Evolutionary conservation across 2,113 vertebrate genomes (phyloP).

Genomic region (Microtus ochrogaster): DNA sequence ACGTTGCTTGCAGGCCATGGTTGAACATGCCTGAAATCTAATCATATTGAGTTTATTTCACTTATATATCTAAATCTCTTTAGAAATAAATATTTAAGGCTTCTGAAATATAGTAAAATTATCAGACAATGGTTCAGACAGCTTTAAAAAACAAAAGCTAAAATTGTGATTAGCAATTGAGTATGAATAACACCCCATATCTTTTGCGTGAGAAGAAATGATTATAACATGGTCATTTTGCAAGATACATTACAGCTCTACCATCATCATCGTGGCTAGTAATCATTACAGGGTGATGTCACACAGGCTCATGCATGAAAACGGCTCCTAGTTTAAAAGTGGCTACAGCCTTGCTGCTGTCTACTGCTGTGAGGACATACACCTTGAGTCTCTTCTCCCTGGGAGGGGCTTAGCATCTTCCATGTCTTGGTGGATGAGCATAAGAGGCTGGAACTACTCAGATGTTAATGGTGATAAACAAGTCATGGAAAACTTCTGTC

Average conservation of each 20-base stretch:
- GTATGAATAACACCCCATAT: slow-evolving; percentile 2
- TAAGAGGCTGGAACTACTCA: slow-evolving; percentile 22
- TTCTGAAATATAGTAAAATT: slow-evolving; percentile 11
- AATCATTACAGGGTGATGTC: neutral
- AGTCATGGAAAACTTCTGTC: slow-evolving; percentile 49
- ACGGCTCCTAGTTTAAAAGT: neutral
- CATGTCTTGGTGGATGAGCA: neutral
- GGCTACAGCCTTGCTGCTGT: neutral
- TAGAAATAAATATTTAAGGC: neutral
- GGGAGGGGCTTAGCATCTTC: neutral
- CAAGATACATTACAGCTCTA: neutral
- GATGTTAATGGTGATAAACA: slow-evolving; percentile 63
- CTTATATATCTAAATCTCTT: neutral
- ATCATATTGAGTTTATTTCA: neutral
- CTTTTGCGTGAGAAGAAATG: slow-evolving; percentile 31
- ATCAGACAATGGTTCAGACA: neutral
- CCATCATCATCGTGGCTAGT: neutral
- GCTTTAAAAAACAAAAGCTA: neutral
- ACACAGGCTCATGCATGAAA: neutral
- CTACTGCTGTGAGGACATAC: neutral
- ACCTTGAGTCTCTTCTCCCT: neutral
- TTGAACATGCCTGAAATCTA: neutral
- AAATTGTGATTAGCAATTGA: neutral
- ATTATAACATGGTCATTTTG: neutral
- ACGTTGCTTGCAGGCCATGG: neutral